A percentile compares a stretch with the other conserved stretches of the same genome.
Evolutionary conservation across 2,888 invertebrate genomes (phyloP).

Genomic region (Catocala nupta): DNA sequence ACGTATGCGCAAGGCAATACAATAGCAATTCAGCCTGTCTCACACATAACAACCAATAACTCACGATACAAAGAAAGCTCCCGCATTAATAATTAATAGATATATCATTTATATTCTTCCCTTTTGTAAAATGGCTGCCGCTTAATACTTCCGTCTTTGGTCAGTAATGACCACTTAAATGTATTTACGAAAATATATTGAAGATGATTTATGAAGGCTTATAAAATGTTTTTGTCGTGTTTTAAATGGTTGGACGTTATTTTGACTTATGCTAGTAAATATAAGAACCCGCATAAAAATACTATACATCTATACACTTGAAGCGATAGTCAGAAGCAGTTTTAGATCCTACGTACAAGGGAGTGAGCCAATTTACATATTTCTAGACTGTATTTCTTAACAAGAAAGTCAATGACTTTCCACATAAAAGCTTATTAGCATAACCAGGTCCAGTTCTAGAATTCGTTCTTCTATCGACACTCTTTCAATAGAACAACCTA

Average conservation of each 20-base stretch:
- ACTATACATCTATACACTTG: no score
- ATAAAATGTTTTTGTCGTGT: slow-evolving; percentile 1
- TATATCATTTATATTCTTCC: slow-evolving; percentile 21
- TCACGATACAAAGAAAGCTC: slow-evolving; percentile 51
- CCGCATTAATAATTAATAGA: slow-evolving; percentile 30
- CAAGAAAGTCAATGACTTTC: no score
- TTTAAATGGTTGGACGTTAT: background rate
- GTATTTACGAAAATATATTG: background rate
- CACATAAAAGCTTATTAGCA: no score
- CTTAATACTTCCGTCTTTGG: slow-evolving; percentile 34
- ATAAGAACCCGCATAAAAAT: no score
- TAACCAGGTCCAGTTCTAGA: no score
- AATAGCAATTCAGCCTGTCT: slow-evolving; percentile 22
- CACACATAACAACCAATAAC: slow-evolving; percentile 24
- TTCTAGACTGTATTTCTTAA: no score
- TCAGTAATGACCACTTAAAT: slow-evolving; percentile 3
- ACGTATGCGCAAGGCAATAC: slow-evolving; percentile 29
- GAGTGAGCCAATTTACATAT: no score
- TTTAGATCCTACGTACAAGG: no score
- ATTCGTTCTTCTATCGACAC: no score
- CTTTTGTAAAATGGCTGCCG: slow-evolving; percentile 29
- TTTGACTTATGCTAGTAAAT: no score
- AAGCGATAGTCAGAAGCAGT: no score
- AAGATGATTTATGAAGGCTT: slow-evolving; percentile 1
- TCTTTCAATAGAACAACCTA: no score